Evolutionary conservation across 2,113 vertebrate genomes (phyloP).

Genomic region (Mellivora capensis): DNA sequence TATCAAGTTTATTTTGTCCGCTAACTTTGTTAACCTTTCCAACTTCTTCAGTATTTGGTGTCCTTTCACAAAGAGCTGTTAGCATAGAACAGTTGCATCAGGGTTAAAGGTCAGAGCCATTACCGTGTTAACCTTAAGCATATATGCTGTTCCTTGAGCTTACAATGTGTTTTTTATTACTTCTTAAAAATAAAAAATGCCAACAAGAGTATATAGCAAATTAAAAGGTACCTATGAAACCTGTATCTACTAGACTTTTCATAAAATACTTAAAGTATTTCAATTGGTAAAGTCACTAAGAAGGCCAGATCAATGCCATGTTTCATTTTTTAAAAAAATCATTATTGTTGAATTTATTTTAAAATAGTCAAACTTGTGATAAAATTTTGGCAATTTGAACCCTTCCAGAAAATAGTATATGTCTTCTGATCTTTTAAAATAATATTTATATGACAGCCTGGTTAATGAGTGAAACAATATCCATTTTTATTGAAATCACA

Average conservation of each 20-base stretch:
- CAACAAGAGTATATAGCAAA: conserved; percentile 77
- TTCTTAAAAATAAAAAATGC: conserved; percentile 79
- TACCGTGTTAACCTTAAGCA: conserved; percentile 84
- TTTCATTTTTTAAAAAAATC: conserved; percentile 49
- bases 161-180: conserved; percentile 82
- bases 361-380: conserved; percentile 16
- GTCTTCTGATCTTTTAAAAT: conserved; percentile 37
- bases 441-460: not conserved
- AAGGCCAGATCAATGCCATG: conserved; percentile 4
- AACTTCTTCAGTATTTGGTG: conserved; percentile 83
- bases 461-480: conserved; percentile 33
- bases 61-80: conserved; percentile 81
- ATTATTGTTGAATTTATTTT: conserved; percentile 33
- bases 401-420: not conserved
- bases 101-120: conserved; percentile 85
- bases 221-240: conserved; percentile 75
- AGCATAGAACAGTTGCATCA: conserved; percentile 82
- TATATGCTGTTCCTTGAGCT: conserved; percentile 74
- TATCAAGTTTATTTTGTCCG: conserved; percentile 90
- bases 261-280: conserved; percentile 67
- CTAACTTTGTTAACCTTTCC: conserved; percentile 89
- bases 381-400: conserved; percentile 10
- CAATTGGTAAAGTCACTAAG: not conserved
- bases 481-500: conserved; percentile 68
- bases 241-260: conserved; percentile 71